Evolutionary conservation across 2,888 invertebrate genomes (phyloP).

Genomic region (Thecophora atra): DNA sequence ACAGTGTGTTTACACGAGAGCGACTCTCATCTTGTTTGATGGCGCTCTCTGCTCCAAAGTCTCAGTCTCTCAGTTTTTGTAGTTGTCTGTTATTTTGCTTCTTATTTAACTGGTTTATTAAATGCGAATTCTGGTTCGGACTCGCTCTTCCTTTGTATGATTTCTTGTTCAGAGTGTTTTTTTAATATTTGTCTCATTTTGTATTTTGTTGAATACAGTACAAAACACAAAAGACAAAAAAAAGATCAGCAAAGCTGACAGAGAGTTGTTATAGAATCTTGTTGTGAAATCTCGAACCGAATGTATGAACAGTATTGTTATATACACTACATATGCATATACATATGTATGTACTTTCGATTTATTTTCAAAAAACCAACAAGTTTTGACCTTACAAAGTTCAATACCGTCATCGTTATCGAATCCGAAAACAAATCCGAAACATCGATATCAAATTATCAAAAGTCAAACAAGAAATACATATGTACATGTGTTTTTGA

Average conservation of each 20-base stretch:
- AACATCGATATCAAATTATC: too few relatives aligned
- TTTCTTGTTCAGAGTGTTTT: conserved; percentile 19
- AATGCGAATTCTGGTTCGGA: conserved; percentile 43
- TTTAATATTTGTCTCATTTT: conserved; percentile 4
- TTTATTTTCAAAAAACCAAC: neutral
- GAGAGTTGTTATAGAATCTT: conserved; percentile 11
- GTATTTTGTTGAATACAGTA: conserved; percentile 3
- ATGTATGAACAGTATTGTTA: too few relatives aligned
- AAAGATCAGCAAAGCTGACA: neutral
- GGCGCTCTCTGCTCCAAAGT: conserved; percentile 1
- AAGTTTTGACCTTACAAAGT: too few relatives aligned
- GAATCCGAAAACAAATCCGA: too few relatives aligned
- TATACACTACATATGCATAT: too few relatives aligned
- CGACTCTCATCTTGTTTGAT: conserved; percentile 7
- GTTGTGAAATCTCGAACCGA: neutral
- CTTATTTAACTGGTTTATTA: conserved; percentile 46
- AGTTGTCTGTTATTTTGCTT: conserved; percentile 21
- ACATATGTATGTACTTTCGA: too few relatives aligned
- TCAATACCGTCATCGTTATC: too few relatives aligned
- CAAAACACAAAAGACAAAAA: neutral
- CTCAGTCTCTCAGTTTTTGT: conserved; percentile 13
- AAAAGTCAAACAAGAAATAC: too few relatives aligned
- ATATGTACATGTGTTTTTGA: too few relatives aligned
- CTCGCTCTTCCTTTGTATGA: conserved; percentile 36
- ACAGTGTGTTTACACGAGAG: neutral